Evolutionary conservation across 1,140 invertebrate species (phyloP).

Genomic region (Papilio polytes): DNA sequence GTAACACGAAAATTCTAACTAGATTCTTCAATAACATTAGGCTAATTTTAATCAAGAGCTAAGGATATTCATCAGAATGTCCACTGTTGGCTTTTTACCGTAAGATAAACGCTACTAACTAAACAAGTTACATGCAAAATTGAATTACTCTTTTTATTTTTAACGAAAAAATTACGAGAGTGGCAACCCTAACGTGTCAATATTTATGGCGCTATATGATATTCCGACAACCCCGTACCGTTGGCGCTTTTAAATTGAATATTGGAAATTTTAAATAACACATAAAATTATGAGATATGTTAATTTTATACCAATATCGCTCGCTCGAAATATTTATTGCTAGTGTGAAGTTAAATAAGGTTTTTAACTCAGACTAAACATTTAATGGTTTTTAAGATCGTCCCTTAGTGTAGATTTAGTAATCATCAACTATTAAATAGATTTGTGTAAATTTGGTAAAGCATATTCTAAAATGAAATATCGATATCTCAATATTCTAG

Average conservation of each 20-base stretch:
- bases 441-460: conserved; percentile 1
- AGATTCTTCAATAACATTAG: too few species aligned
- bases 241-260: conserved; percentile 23
- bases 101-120: not conserved
- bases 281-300: conserved; percentile 65
- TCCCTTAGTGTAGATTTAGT: not conserved
- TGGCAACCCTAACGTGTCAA: not conserved
- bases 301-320: conserved; percentile 54
- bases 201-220: conserved; percentile 21
- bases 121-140: not conserved
- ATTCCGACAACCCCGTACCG: conserved; percentile 8
- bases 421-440: too few species aligned
- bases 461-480: not conserved
- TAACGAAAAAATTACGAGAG: not conserved
- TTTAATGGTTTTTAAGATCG: not conserved
- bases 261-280: conserved; percentile 50
- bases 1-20: too few species aligned
- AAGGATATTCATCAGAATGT: not conserved
- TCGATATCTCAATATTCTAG: not conserved
- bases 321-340: not conserved
- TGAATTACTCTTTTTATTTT: not conserved
- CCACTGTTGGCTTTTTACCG: too few species aligned
- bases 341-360: not conserved
- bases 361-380: not conserved
- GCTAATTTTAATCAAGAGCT: too few species aligned